Evolutionary conservation across 2,797 vertebrate genomes (phyloP), one percentile per base, ranked within the genome.

Genomic region (Lutjanus campechanus): DNA sequence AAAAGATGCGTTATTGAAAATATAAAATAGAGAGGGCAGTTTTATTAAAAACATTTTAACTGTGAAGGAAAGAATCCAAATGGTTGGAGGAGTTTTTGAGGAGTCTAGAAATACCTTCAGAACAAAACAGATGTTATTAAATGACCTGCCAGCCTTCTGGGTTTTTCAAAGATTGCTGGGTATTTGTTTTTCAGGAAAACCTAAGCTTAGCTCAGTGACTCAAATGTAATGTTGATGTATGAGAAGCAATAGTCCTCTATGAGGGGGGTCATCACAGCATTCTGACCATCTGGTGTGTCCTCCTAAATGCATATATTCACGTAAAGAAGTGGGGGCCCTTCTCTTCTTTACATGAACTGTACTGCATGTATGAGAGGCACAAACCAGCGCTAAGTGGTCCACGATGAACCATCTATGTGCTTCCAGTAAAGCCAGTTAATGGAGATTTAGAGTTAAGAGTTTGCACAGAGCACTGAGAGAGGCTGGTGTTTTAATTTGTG

Each of bases 401-500:
- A 15, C 17, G 11, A 7, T 73, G 11, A 51, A 49, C 20, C 16
- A 4, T 19, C 29, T 43, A 11, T 63, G 74, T 49, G 20, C 51
- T 65, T 76, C 54, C 64, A 62, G 51, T 58, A 49, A 67, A 69
- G 49, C 19, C 36, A 40, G 56, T n/a, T 22, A 43, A 49, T 43
- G 20, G 17, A 60, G 65, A 61, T 22, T 25, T 20, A 12, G 8
- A 13, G 49, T 74, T 22, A 62, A 25, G 25, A 25, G 44, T 46
- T 47, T 62, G 67, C 22, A 72, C 51, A 20, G 36, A 69, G 44
- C 17, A 17, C 62, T 51, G 46, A 78, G n/a, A 70, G 20, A 78
- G 62, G 19, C 46, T 54, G 51, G 11, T 64, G 63, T 73, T 56
- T 83, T 64, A 11, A 69, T 69, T n/a, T n/a, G 19, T 55, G 19